A percentile compares a stretch with the other conserved stretches of the same genome.
These are phyloP conservation scores for Halocaridina rubra DNA, from an alignment of 2,888 invertebrate species.

Conservation along the genomic window DNA sequence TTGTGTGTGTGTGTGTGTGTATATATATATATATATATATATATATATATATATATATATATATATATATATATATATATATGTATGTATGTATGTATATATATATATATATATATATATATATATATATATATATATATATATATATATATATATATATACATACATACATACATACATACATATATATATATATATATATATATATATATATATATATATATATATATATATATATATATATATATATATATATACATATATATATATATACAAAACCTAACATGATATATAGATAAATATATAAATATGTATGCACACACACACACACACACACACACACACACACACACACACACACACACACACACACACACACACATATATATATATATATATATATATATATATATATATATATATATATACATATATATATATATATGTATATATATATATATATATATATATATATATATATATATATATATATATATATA, in stretches of 20 bases:
- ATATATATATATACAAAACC: not conserved
- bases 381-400: not conserved
- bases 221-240: not conserved
- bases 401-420: not conserved
- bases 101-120: not conserved
- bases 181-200: not conserved
- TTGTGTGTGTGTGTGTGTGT: no score
- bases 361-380: not conserved
- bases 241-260: not conserved
- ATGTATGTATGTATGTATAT: not conserved
- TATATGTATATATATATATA: not conserved
- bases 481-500: slow-evolving; percentile 10
- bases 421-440: not conserved
- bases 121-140: not conserved
- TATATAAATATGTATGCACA: not conserved
- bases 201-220: slow-evolving; percentile 4
- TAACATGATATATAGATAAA: not conserved
- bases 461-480: slow-evolving; percentile 14
- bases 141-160: not conserved
- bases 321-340: not conserved
- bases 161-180: not conserved
- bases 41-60: not conserved
- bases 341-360: not conserved
- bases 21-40: no score
- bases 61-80: not conserved